A percentile compares a stretch with the other conserved stretches of the same genome.
Conservation (phyloP, 2,797 vertebrate species). For the Darevskia nairensis region DNA sequence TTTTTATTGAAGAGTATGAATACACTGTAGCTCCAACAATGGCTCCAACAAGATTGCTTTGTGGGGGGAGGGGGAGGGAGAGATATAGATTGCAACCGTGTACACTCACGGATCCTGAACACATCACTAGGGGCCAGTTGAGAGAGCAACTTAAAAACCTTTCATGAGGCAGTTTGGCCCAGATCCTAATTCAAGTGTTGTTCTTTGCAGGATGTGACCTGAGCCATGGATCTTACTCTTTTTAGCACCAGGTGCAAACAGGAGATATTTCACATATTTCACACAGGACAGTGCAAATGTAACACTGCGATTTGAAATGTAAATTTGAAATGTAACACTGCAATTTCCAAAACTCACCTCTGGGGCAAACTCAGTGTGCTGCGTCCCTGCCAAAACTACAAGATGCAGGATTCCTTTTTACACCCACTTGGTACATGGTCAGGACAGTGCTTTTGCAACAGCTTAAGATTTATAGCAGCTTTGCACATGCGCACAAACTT, state of each 20-base stretch:
- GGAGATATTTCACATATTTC: accelerated
- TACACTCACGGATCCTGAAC: too few relatives aligned
- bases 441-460: background rate
- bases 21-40: background rate
- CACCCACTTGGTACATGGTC: background rate
- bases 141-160: background rate
- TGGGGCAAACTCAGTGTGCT: background rate
- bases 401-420: background rate
- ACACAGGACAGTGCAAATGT: background rate
- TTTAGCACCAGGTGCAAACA: constrained; percentile 22
- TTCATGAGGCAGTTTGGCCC: accelerated
- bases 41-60: background rate
- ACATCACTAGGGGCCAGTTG: too few relatives aligned
- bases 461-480: background rate
- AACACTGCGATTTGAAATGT: accelerated
- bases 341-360: background rate
- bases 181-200: background rate
- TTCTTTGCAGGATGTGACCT: accelerated
- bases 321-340: accelerated
- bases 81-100: accelerated
- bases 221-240: accelerated
- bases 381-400: background rate
- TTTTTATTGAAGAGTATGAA: background rate
- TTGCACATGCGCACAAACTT: background rate
- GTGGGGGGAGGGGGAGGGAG: background rate